Evolutionary conservation across 64 coral and sea anemone genomes (phyloP), one percentile per base, ranked within the genome.

Genomic region (Catalaphyllia jardinei): DNA sequence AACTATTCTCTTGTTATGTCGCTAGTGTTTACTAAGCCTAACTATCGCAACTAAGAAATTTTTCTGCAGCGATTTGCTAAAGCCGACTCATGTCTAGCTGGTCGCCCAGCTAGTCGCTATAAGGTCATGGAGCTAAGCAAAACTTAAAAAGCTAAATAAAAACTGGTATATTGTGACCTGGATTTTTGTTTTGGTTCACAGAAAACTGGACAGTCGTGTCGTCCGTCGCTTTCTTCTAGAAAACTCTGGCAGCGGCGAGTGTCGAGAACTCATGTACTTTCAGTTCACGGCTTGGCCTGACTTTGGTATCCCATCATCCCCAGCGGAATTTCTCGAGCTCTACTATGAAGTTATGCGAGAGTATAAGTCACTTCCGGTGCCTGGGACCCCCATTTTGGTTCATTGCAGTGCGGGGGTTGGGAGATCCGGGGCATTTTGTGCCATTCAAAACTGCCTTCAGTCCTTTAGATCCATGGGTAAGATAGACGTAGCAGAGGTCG

Each of bases 401-500:
- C 90, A 92, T 76, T 92, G 90, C 75, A 92, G 90, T 50, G 90
- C 90, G 10, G 90, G 90, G 10, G 81, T 92, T 6, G 90, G 90
- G 6, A 42, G 90, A 42, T 67, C 90, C 31, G 90, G 90, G 67
- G 82, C 81, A 17, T 92, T 92, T 86, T 92, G 90, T 49, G 59
- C 90, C 31, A 75, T 92, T 31, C 52, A 25, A 22, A 92, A 69
- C 65, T 75, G 80, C 25, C 72, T 86, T 4, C 90, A 92, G 10
- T 67, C 81, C 17, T 92, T 92, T 78, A 86, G 57, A 76, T 51
- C 60, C 55, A 75, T 64, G 8, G 82, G 90, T 33, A 76, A 86
- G 30, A 52, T 92, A 25, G 73, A 92, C 51, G 67, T 92, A 8
- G 73, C 80, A 31, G 60, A 63, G 61, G 77, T 52, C 76, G 81